These are phyloP conservation scores for Lordiphosa mommai DNA, from an alignment of 1,140 invertebrate genomes.

Conservation along the genomic window DNA sequence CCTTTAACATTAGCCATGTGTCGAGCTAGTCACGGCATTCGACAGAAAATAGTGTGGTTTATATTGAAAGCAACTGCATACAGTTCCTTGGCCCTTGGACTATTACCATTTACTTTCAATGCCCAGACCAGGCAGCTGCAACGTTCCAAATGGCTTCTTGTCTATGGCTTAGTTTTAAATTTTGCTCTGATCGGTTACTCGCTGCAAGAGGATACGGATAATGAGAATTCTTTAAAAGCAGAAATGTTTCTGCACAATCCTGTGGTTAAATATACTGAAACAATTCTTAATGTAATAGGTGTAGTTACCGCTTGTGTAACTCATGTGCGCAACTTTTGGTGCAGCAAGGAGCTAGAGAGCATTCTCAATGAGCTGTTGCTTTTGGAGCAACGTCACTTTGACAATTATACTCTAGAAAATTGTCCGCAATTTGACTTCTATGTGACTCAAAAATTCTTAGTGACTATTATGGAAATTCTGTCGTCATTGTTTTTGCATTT, in stretches of 20 bases:
- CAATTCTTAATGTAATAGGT: conserved; percentile 2
- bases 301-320: conserved; percentile 12
- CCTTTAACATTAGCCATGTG: conserved; percentile 19
- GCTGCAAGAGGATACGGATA: background rate
- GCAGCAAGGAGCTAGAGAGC: background rate
- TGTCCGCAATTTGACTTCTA: background rate
- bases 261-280: background rate
- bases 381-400: conserved; percentile 4
- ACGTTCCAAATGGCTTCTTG: conserved; percentile 41
- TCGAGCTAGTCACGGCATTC: conserved; percentile 13
- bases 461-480: background rate
- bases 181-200: background rate
- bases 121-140: conserved; percentile 11
- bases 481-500: conserved; percentile 1
- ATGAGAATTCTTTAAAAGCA: background rate
- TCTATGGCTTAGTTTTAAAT: conserved; percentile 40
- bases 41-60: conserved; percentile 19
- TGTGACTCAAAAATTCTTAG: conserved; percentile 7
- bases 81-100: conserved; percentile 36
- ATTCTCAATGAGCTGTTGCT: conserved; percentile 14
- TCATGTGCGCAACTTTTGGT: conserved; percentile 12
- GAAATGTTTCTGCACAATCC: conserved; percentile 12
- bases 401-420: background rate
- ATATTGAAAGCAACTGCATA: conserved; percentile 29
- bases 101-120: conserved; percentile 44